Evolutionary conservation across 1,140 invertebrate species (phyloP), one percentile per base, ranked within the genome.

Genomic region (Diachasmimorpha longicaudata): DNA sequence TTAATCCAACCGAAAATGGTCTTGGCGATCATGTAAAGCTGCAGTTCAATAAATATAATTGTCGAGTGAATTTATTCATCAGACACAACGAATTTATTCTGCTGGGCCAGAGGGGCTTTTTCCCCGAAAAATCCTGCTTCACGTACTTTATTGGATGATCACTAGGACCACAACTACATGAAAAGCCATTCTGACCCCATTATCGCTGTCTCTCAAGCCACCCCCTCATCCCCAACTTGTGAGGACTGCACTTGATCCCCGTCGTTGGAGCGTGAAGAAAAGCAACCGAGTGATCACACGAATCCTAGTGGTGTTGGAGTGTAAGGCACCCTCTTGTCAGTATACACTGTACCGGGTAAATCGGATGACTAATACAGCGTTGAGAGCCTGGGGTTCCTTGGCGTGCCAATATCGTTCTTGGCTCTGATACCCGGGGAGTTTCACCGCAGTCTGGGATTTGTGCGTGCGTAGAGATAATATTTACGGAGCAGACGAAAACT

Each of bases 321-420:
- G 44, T 46, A 46, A 67, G 13, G 10, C 36, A 55, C 73, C 66
- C 66, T 75, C 31, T 31, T 39, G 21, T 13, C 58, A 25, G 23
- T 63, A 5, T 63, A 58, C 19, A 58, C 19, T 25, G 66, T 36
- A 23, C 37, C 68, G n/a, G 39, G 39, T 37, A 63, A 63, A 16
- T 21, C 73, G 42, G 19, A 36, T 75, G 74, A 75, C 67, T 75
- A 71, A 75, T 48, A 19, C 52, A 70, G 16, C 39, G 8, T 14
- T 36, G 70, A 52, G 23, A 16, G 39, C 42, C 36, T 16, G 13
- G 37, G 48, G 55, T 72, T 72, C 70, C 23, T 63, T 23, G 58
- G 23, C 58, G 58, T 63, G 58, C 13, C 52, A 58, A 58, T 14
- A n/a, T 58, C 52, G n/a, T 21, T 58, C 52, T 19, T 58, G 52